A percentile compares a stretch with the other conserved stretches of the same genome.
These are phyloP conservation scores for Tetragonula clypearis DNA, from an alignment of 1,140 invertebrate genomes.

Conservation along the genomic window DNA sequence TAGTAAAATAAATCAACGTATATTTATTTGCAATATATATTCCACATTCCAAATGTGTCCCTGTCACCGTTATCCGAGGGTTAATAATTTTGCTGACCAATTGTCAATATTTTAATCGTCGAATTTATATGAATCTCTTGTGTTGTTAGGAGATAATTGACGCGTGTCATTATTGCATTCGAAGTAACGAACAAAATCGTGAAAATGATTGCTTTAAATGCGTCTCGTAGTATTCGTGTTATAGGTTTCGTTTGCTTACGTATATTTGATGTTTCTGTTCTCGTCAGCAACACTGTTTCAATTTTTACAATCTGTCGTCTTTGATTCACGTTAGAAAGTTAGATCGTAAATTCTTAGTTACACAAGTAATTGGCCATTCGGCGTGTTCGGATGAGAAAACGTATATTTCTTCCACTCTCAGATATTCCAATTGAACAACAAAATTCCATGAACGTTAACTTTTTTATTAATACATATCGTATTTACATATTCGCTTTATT, in stretches of 20 bases:
- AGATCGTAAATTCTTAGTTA: accelerated
- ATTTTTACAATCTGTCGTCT: accelerated
- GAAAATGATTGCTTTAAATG: not conserved
- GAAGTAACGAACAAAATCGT: not conserved
- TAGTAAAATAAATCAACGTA: too few relatives aligned
- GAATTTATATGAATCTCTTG: not conserved
- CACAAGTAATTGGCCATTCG: too few relatives aligned
- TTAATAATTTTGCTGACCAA: not conserved
- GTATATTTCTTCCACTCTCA: too few relatives aligned
- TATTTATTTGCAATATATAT: too few relatives aligned
- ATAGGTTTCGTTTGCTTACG: not conserved
- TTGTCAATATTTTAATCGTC: not conserved
- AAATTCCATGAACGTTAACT: too few relatives aligned
- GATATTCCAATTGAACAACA: too few relatives aligned
- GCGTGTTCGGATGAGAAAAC: too few relatives aligned
- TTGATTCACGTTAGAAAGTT: not conserved
- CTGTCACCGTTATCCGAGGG: not conserved
- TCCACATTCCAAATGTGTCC: too few relatives aligned
- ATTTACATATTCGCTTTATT: not conserved
- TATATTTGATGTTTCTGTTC: not conserved
- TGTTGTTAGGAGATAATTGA: not conserved
- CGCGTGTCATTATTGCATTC: not conserved
- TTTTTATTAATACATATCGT: too few relatives aligned
- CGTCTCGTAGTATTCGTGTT: not conserved
- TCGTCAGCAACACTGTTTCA: not conserved